phyloP scores from a whole-genome alignment of 2,888 invertebrate genomes.

The Melangyna quadrimaculata region DNA sequence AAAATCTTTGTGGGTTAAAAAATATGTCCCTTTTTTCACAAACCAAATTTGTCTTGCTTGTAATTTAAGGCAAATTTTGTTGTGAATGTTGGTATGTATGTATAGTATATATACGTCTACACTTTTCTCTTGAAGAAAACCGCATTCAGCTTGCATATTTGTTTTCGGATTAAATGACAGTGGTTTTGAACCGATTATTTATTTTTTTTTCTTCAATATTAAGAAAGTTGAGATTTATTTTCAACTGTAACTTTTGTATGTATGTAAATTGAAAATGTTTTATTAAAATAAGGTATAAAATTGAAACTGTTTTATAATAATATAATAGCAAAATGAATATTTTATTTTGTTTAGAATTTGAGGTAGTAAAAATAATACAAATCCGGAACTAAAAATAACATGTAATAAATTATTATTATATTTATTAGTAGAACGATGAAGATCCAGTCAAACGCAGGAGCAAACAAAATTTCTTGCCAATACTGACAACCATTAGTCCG shows the following conservation, averaged over 20 bases:
- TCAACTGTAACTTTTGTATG: not conserved
- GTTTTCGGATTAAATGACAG: not conserved
- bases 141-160: not conserved
- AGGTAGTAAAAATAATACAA: too few species aligned
- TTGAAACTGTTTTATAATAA: not conserved
- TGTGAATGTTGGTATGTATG: too few species aligned
- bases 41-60: not conserved
- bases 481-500: too few species aligned
- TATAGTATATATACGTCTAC: too few species aligned
- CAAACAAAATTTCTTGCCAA: too few species aligned
- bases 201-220: not conserved
- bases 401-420: too few species aligned
- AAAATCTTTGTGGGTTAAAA: not conserved
- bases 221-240: not conserved
- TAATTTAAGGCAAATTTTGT: not conserved
- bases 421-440: too few species aligned
- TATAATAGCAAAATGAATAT: not conserved
- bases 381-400: too few species aligned
- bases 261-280: not conserved
- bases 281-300: not conserved
- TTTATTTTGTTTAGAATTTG: too few species aligned
- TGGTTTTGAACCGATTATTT: not conserved
- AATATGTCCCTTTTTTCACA: not conserved
- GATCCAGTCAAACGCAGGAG: too few species aligned
- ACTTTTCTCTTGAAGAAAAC: not conserved